Evolutionary conservation across 2,797 vertebrate genomes (phyloP).

Genomic region (Paedocypris micromegethes): DNA sequence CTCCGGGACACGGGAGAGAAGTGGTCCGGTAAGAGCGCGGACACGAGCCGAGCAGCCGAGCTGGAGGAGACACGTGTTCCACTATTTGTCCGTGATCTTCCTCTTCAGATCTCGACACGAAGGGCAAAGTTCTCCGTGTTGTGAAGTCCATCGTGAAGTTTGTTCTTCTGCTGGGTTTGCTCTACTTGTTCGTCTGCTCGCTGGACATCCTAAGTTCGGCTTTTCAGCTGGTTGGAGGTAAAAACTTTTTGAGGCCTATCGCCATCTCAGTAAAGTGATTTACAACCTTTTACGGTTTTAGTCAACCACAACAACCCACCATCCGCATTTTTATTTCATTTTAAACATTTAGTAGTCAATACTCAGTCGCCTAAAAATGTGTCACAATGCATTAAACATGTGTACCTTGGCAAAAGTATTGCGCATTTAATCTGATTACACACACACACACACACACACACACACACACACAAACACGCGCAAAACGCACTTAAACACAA

Average conservation of each 20-base stretch:
- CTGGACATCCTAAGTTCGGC: constrained; percentile 91
- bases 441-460: too few species aligned
- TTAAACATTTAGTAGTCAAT: too few species aligned
- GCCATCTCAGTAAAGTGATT: not conserved
- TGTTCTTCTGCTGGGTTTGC: constrained; percentile 74
- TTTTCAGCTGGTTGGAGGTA: constrained; percentile 96
- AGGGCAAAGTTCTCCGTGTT: constrained; percentile 74
- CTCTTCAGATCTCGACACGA: constrained; percentile 78
- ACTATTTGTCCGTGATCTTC: constrained; percentile 1
- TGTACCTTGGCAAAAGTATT: too few species aligned
- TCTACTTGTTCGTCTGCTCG: constrained; percentile 94
- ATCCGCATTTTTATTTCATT: too few species aligned
- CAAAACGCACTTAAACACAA: too few species aligned
- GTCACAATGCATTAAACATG: too few species aligned
- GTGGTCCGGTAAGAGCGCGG: constrained; percentile 83
- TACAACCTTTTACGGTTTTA: not conserved
- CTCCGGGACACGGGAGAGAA: constrained; percentile 75
- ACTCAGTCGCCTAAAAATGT: too few species aligned
- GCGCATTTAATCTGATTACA: too few species aligned
- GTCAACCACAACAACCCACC: too few species aligned
- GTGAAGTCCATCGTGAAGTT: constrained; percentile 68
- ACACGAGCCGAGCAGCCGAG: not conserved
- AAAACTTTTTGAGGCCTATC: not conserved
- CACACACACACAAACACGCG: too few species aligned
- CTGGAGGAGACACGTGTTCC: not conserved